Evolutionary conservation across 2,888 invertebrate genomes (phyloP), one percentile per base, ranked within the genome.

Genomic region (Catonia carolina): DNA sequence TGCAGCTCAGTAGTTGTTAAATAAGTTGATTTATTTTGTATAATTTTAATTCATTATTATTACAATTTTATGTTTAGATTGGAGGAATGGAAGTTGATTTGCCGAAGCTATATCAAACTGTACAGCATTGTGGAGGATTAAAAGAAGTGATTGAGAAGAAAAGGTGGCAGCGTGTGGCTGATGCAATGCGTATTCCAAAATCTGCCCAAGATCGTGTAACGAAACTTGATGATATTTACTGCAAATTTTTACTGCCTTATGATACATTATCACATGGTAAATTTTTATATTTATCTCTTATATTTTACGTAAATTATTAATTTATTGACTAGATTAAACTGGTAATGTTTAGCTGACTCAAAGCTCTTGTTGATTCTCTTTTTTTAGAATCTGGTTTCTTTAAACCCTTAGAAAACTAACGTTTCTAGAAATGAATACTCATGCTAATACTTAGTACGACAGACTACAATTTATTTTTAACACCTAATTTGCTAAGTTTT

Each of bases 81-180:
- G 92, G 93, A 23, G 92, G 94, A 4, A 84, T 94, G 75, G 95
- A 96, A 75, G 79, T 95, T 0, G 92, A 96, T 71, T 74, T 96
- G 2, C 88, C 91, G 0, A 83, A 88, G 49, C 74, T 96, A 5
- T 92, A 90, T 70, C 85, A 87, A 67, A 83, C 86, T 0, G 92
- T 96, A 0, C 89, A 92, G 69, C 80, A 82, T 35, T 77, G 86
- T 59, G 95, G 95, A 0, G 95, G 95, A 0, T 75, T 94, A 12
- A 87, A 87, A 67, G 85, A 86, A 67, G 88, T 94, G 0, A 86
- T 92, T 7, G 88, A 91, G 66, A 88, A 88, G 69, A 89, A 92
- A 67, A 85, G 85, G 63, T 96, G 95, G 95, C 79, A 82, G 3
- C 83, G 83, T 61, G 89, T 96, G 0, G 92, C 91, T 0, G 91